Conservation (phyloP, 2,113 vertebrate genomes). For the Mustela lutreola region DNA sequence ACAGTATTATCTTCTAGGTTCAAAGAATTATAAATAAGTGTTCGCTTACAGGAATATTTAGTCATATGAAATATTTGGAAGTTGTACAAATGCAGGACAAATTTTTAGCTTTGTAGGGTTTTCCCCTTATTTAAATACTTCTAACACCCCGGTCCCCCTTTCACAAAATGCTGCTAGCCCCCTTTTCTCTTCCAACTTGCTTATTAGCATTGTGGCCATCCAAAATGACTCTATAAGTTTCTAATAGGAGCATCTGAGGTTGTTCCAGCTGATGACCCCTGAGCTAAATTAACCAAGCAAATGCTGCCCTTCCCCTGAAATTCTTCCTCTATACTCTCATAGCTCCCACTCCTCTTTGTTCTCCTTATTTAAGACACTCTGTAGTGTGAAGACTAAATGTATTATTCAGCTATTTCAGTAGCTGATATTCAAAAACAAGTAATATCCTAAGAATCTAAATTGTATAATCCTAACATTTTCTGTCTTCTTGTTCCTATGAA, state of each 20-base stretch:
- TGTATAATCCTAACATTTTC: background rate
- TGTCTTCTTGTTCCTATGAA: background rate
- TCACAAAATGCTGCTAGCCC: background rate
- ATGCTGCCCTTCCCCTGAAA: background rate
- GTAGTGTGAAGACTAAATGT: slow-evolving; percentile 2
- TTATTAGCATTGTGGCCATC: background rate
- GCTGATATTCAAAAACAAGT: background rate
- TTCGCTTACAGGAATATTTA: background rate
- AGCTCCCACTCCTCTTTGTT: background rate
- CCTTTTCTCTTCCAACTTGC: background rate
- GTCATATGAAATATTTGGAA: background rate
- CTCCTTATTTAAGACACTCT: background rate
- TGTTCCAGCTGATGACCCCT: background rate
- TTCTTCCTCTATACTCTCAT: background rate
- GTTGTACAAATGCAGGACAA: background rate
- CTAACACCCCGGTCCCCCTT: background rate
- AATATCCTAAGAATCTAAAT: background rate
- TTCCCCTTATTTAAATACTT: background rate
- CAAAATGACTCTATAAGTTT: background rate
- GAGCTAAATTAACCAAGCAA: background rate
- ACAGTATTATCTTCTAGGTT: background rate
- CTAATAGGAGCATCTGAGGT: background rate
- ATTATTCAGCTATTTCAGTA: slow-evolving; percentile 10
- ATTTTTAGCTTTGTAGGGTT: background rate
- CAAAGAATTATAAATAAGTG: background rate